Base-by-base conservation (phyloP, 2,113 vertebrate genomes). In the Tiliqua scincoides region DNA sequence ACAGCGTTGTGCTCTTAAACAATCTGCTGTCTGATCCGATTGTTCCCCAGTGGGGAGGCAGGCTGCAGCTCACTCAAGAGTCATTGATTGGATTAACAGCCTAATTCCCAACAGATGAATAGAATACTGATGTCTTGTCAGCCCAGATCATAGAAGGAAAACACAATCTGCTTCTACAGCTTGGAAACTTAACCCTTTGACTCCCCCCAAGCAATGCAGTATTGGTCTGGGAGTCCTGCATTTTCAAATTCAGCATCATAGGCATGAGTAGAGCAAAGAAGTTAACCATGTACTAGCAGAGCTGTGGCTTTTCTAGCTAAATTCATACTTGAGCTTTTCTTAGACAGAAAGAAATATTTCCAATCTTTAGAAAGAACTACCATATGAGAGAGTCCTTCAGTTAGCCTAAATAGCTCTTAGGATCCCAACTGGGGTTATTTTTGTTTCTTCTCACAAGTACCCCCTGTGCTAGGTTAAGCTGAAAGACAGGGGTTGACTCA, bases 51-150 rank as follows among this genome's bases (percentile, higher is more conserved):
- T 96, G 97, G 97, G 96, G 95, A 97, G 97, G 97, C 95, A 97
- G 97, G 97, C 97, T 96, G 96, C 97, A 97, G 97, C 97, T 97
- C 96, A 96, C 97, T 97, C 97, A 96, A 96, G 96, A 96, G 96
- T 96, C 96, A 97, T 96, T 99, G 98, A 99, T 99, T 99, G 98
- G 98, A 99, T 99, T 98, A 99, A 98, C 97, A 98, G 96, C 97
- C 98, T 98, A 98, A 98, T 98, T 99, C 98, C 98, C 98, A 97
- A 96, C 96, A 98, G 98, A 97, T 97, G 97, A 97, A 97, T 97
- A 95, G 97, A 98, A 97, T 97, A 97, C 97, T 97, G 97, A 98
- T 98, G 98, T 97, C 98, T 98, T 97, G 97, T 96, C 96, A 96
- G 95, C 95, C 96, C 95, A 95, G 95, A 97, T 97, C 97, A 97